phyloP scores from a whole-genome alignment of 2,113 vertebrate genomes.

The Chunga burmeisteri region DNA sequence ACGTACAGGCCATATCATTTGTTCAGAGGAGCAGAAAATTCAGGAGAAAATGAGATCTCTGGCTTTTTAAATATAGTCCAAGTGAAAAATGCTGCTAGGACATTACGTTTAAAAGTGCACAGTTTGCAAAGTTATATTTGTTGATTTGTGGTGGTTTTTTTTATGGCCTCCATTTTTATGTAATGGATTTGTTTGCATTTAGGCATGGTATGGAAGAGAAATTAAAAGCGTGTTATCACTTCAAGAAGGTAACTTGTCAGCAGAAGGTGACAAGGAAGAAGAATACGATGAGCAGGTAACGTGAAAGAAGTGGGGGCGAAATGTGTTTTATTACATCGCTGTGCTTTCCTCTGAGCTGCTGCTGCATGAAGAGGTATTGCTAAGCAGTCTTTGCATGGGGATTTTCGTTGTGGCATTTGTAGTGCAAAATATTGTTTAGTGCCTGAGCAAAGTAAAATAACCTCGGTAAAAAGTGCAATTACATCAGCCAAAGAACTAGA shows the following conservation, averaged over 20 bases:
- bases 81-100: neutral
- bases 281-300: constrained; percentile 73
- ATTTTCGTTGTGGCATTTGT: neutral
- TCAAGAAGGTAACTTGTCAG: constrained; percentile 43
- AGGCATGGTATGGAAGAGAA: constrained; percentile 76
- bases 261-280: constrained; percentile 10
- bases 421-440: neutral
- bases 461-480: neutral
- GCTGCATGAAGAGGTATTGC: neutral
- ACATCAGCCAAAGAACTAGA: neutral
- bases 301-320: neutral
- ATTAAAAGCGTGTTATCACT: constrained; percentile 66
- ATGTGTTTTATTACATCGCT: neutral
- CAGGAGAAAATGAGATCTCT: neutral
- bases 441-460: neutral
- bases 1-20: neutral
- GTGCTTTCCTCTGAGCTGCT: neutral
- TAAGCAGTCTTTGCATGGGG: neutral
- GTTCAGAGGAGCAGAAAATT: neutral
- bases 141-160: neutral
- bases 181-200: constrained; percentile 53
- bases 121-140: neutral
- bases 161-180: neutral
- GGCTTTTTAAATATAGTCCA: neutral
- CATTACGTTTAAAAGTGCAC: neutral